Evolutionary conservation across 1,140 invertebrate species (phyloP), one percentile per base, ranked within the genome.

Genomic region (Neocloeon triangulifer): DNA sequence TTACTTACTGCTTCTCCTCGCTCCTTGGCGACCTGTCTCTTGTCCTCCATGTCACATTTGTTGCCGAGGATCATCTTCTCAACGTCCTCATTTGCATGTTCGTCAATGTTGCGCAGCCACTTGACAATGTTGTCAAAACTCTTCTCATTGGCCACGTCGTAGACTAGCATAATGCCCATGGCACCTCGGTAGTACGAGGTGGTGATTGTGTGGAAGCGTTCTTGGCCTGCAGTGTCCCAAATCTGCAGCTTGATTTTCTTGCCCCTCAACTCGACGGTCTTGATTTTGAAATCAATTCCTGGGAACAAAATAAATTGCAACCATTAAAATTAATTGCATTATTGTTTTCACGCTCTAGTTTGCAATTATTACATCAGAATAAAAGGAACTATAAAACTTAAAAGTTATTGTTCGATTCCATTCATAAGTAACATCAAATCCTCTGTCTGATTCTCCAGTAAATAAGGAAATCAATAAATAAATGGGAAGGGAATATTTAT

Each of bases 51-150:
- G 64, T 99, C 94, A 72, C 89, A 95, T 64, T 99, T 99, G 55
- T 98, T 99, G 32, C 94, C 94, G 43, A 99, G 61, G 45, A 99
- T 89, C 92, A 98, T 97, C 57, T 96, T 97, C 47, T 96, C 92
- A 32, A 98, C 94, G 66, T 98, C 91, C 61, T 96, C 92, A 64
- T 91, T 96, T 14, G 92, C 94, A 66, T 98, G 91, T 80, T 96
- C 88, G 53, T 96, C 88, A 55, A 96, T 96, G 57, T 96, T 94
- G 52, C 88, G 64, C 40, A 96, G 70, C 91, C 91, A 97, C 58
- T 95, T 95, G 19, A 89, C 80, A 44, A 96, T 95, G 58, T 96
- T 96, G 59, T 96, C 89, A 64, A 95, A 97, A 41, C 82, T 92
- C 56, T 92, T 95, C 49, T 86, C 79, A 62, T 92, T 91, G 46